phyloP scores from a whole-genome alignment of 2,888 invertebrate species.

The Apomyelois bistriatella region DNA sequence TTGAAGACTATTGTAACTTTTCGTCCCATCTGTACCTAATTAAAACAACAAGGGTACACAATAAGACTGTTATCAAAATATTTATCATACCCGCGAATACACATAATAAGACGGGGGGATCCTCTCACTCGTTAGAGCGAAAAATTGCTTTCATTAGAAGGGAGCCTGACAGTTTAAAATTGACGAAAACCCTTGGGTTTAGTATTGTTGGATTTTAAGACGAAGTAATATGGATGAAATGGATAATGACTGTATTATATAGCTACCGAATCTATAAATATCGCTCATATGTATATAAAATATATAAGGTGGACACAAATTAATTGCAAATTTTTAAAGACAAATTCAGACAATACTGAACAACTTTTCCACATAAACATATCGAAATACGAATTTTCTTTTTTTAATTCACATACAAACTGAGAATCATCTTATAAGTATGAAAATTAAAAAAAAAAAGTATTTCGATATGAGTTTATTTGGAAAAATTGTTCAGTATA shows the following conservation, averaged over 20 bases:
- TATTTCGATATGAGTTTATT: no score
- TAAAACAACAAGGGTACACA: conserved; percentile 8
- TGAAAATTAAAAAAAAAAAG: no score
- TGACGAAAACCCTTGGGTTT: conserved; percentile 6
- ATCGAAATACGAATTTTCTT: no score
- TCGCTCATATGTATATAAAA: no score
- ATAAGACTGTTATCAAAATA: conserved; percentile 16
- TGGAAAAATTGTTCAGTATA: no score
- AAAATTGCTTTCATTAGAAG: conserved; percentile 4
- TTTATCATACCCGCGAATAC: conserved; percentile 11
- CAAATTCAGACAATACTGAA: no score
- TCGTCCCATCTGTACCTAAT: conserved; percentile 2
- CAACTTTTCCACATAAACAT: no score
- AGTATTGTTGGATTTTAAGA: background rate
- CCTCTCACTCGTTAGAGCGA: background rate
- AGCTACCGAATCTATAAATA: no score
- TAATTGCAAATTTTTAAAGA: no score
- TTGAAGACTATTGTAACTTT: background rate
- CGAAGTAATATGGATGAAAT: background rate
- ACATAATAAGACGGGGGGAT: conserved; percentile 3
- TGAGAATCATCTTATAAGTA: no score
- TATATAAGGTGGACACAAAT: no score
- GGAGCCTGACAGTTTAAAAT: conserved; percentile 4
- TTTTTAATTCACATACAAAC: no score
- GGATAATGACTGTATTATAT: background rate